These are phyloP conservation scores for Triplophysa siluroides DNA, from an alignment of 2,113 vertebrate species.

Conservation along the genomic window DNA sequence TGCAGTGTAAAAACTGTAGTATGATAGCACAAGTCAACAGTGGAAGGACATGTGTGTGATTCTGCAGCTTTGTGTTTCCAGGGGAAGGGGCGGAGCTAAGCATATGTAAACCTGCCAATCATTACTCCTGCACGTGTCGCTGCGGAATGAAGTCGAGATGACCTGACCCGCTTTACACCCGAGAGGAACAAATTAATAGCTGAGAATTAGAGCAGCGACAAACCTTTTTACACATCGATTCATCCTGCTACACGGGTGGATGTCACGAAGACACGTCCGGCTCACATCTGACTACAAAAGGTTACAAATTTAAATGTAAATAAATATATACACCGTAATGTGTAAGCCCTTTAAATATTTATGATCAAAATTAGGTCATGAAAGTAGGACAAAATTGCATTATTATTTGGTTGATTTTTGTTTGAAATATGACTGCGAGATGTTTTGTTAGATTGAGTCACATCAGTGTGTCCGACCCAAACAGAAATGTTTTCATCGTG, in stretches of 20 bases:
- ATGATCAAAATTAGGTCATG: too few relatives aligned
- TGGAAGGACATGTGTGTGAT: not conserved
- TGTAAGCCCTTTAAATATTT: too few relatives aligned
- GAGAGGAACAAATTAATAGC: not conserved
- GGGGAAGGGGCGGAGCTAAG: not conserved
- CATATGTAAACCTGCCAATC: not conserved
- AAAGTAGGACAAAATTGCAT: too few relatives aligned
- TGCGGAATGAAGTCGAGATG: not conserved
- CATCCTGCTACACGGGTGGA: not conserved
- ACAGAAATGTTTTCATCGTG: too few relatives aligned
- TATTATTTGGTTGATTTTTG: too few relatives aligned
- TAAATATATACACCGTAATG: not conserved
- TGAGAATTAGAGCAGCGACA: constrained; percentile 19
- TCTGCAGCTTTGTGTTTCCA: not conserved
- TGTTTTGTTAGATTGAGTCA: too few relatives aligned
- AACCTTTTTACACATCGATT: not conserved
- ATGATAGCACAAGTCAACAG: not conserved
- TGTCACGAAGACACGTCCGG: not conserved
- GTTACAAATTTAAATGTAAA: too few relatives aligned
- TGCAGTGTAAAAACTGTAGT: not conserved
- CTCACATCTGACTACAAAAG: too few relatives aligned
- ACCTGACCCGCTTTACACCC: constrained; percentile 28
- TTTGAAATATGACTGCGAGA: too few relatives aligned
- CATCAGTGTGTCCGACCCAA: too few relatives aligned
- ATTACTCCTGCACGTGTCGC: not conserved